Evolutionary conservation across 2,797 vertebrate genomes (phyloP), one percentile per base, ranked within the genome.

Genomic region (Anas capensis): DNA sequence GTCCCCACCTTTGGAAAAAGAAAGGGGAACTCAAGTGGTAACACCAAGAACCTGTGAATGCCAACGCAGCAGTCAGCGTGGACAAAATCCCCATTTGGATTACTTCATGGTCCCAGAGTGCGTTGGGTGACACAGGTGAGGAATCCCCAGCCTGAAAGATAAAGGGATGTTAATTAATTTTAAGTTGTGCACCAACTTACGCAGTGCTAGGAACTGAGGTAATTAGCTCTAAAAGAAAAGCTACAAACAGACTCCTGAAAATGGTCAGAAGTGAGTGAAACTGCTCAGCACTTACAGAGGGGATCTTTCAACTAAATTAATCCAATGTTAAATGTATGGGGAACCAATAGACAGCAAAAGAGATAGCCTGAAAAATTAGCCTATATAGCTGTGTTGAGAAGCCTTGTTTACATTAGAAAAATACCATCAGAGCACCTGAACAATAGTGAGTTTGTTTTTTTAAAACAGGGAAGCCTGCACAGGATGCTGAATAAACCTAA

Each of bases 41-140:
- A 10, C 10, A 46, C 62, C 29, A 57, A 34, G 49, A 57, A 48
- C 7, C 2, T 9, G 20, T 5, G 7, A 70, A 40, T 61, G 61
- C 36, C 65, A 57, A 8, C 2, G 4, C 24, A 53, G 54, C 6
- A 10, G n/a, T 42, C 24, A 44, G 19, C 0, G 0, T 33, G 49
- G 58, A 38, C 66, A 53, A 53, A 81, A 80, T 27, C 64, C 44
- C 33, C 12, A 2, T 10, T 31, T 5, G 0, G 38, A 56, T 21
- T 8, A 13, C 27, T 75, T 75, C 20, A 3, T 38, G 51, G 38
- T 34, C 20, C 33, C 0, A 0, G 17, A 7, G 5, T 0, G 2
- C 21, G 11, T 14, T 26, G 36, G 29, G 29, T 40, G 58, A 77
- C 36, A 56, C 15, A n/a, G 5, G 6, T 70, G 42, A 81, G 65